phyloP scores from a whole-genome alignment of 2,113 vertebrate genomes.

The Megaleporinus macrocephalus region DNA sequence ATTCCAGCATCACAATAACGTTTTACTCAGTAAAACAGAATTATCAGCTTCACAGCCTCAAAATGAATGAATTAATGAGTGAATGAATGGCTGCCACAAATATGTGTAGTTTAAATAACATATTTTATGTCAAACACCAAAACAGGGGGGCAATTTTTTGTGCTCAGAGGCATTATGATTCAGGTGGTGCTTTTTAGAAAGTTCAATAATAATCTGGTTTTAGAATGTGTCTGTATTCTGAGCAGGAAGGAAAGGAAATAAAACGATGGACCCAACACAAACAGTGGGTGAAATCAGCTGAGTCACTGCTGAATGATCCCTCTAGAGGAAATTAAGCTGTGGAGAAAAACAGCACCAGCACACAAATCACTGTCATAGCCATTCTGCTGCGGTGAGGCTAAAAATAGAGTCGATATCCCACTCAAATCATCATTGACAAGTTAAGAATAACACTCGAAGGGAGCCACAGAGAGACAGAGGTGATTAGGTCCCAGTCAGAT shows the following conservation, averaged over 20 bases:
- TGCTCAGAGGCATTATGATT: not conserved
- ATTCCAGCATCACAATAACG: not conserved
- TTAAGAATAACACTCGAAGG: conserved; percentile 5
- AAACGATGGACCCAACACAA: conserved; percentile 34
- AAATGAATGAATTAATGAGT: too few relatives aligned
- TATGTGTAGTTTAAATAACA: not conserved
- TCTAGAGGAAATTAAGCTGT: conserved; percentile 53
- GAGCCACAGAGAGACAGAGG: not conserved
- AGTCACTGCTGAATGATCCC: conserved; percentile 35
- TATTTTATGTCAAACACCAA: not conserved
- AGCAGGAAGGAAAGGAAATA: conserved; percentile 30
- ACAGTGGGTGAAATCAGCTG: conserved; percentile 40
- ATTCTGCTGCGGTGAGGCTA: not conserved
- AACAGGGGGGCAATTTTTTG: not conserved
- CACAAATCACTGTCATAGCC: conserved; percentile 25
- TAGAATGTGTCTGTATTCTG: conserved; percentile 6
- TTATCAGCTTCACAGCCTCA: not conserved
- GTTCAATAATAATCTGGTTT: not conserved
- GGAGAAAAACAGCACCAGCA: conserved; percentile 38
- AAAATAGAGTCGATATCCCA: conserved; percentile 3
- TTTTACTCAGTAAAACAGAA: not conserved
- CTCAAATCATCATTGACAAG: conserved; percentile 2
- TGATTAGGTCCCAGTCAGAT: conserved; percentile 15
- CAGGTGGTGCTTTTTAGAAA: not conserved
- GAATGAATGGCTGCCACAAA: not conserved